Evolutionary conservation across 2,888 invertebrate species (phyloP), one percentile per base, ranked within the genome.

Genomic region (Actias luna): DNA sequence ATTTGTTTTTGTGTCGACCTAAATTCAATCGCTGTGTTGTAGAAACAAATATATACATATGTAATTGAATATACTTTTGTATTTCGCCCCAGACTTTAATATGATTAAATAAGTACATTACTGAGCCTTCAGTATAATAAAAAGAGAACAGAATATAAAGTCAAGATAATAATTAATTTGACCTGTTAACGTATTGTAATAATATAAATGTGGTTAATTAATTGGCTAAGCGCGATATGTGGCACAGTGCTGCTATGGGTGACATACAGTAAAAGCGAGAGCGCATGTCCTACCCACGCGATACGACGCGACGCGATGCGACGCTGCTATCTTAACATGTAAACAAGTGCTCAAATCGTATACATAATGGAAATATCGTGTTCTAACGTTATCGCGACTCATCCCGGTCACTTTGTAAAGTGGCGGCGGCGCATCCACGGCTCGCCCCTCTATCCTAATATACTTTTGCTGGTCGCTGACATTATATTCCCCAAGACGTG

Each of bases 331-430:
- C 91, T 92, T 89, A 89, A 88, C 87, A 85, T 89, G 90, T 92
- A 91, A 91, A 92, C 88, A 88, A 88, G 87, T 85, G 85, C 88
- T 92, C 89, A 89, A 91, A 92, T 92, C 91, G 92, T 92, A 92
- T 92, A 92, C 92, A 89, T 92, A 92, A 92, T 92, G 92, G 92
- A 89, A 92, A 92, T 92, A 92, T 91, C 92, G 89, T 92, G 92
- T 92, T 91, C 89, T 87, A 89, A 88, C 89, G 89, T 86, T 91
- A 92, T 92, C 91, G 87, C 89, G 87, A 83, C 89, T 89, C 92
- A 88, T 90, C 89, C 89, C 85, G 89, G 89, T 89, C 92, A 88
- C 87, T 92, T 90, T 89, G 89, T 91, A 89, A 89, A 92, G 91
- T 90, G 91, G 87, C 84, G 86, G 12, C 46, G 46, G 83, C 86